Evolutionary conservation across 2,797 vertebrate species (phyloP), one percentile per base, ranked within the genome.

Genomic region (Aphelocoma californica): DNA sequence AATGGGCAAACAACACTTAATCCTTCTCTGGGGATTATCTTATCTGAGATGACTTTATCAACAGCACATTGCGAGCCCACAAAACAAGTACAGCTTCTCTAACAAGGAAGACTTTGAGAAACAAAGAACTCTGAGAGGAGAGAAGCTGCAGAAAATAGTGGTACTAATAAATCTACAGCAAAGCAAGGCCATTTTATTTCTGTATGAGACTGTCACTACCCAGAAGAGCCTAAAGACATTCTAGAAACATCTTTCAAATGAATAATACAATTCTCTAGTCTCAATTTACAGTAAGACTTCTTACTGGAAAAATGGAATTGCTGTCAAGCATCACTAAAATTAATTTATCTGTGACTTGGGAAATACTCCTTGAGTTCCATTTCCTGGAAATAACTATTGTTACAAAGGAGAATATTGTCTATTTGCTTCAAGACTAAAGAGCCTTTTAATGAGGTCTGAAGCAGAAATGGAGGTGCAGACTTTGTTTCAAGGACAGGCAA

Each of bases 181-280:
- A 78, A 93, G 83, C 64, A 78, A 94, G 79, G 72, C 50, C 72
- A 60, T 88, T 95, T 94, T 74, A 80, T 80, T 95, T 88, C 86
- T 83, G 47, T 65, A 38, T 26, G 48, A 82, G 74, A 78, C 57
- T 80, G 71, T 56, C 82, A 61, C 88, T 85, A 87, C 78, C 65
- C 54, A 83, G 78, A 92, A 80, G 51, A 95, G 83, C 86, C 81
- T 79, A 71, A 90, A 95, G 91, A 93, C 88, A 81, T 95, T 92
- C 93, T 74, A 86, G 94, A 95, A 96, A 83, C 86, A 89, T 95
- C 95, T 75, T 94, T 92, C 92, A 95, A 87, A 94, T 93, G 72
- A 96, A 90, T 93, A 93, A 95, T 67, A 51, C 81, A 94, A 82
- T 71, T 94, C 84, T 95, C 72, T 29, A 78, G 86, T 87, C 90